phyloP scores from a whole-genome alignment of 2,797 vertebrate species.

The Centropyge bicolor region DNA sequence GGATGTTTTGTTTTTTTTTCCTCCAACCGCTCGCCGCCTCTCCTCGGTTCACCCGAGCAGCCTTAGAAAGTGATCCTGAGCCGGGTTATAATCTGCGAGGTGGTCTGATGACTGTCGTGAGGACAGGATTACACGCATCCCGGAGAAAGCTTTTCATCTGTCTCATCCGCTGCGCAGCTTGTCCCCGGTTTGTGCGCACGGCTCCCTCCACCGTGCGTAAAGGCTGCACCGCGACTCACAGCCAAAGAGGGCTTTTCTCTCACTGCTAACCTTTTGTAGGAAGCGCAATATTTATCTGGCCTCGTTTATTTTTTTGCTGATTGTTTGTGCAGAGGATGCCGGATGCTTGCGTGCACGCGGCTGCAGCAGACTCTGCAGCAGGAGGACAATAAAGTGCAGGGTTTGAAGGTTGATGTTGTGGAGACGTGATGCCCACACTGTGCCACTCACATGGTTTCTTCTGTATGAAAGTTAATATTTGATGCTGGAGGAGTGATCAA shows the following conservation, averaged over 20 bases:
- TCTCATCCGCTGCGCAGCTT: slow-evolving; percentile 58
- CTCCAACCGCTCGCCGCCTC: not conserved
- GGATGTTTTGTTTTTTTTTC: not conserved
- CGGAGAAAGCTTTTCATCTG: slow-evolving; percentile 71
- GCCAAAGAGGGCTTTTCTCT: slow-evolving; percentile 8
- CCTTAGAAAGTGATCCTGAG: slow-evolving; percentile 33
- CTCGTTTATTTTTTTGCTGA: not conserved
- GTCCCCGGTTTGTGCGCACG: slow-evolving; percentile 50
- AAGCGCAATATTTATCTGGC: slow-evolving; percentile 20
- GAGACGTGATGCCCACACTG: slow-evolving; percentile 4
- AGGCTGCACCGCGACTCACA: slow-evolving; percentile 50
- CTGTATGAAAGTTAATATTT: slow-evolving; percentile 30
- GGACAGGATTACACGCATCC: slow-evolving; percentile 71
- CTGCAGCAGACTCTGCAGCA: slow-evolving; percentile 2
- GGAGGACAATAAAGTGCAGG: slow-evolving; percentile 16
- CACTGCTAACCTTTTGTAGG: slow-evolving; percentile 24
- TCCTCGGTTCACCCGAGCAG: slow-evolving; percentile 6
- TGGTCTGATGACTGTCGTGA: slow-evolving; percentile 60
- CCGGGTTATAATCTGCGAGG: slow-evolving; percentile 50
- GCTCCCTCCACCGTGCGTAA: slow-evolving; percentile 45
- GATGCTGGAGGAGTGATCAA: slow-evolving; percentile 22
- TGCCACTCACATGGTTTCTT: slow-evolving; percentile 2
- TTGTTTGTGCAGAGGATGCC: not conserved
- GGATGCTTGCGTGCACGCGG: slow-evolving; percentile 9
- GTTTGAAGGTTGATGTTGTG: slow-evolving; percentile 4